phyloP scores from a whole-genome alignment of 2,888 invertebrate genomes.

The Hypercompe scribonia region DNA sequence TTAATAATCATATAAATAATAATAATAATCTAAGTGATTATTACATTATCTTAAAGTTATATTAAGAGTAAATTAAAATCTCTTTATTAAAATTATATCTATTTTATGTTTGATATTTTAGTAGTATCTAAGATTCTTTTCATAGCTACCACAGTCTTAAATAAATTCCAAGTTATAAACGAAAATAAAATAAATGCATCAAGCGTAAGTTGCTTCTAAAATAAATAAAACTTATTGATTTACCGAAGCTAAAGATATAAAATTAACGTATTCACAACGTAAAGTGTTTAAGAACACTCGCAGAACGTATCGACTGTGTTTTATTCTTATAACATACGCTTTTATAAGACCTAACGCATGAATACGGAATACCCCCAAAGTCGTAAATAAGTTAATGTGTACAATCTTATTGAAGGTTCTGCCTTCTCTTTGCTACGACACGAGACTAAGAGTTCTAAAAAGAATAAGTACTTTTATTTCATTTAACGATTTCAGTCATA shows the following conservation, averaged over 20 bases:
- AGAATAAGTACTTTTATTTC: neutral
- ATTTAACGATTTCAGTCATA: neutral
- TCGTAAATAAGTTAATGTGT: slow-evolving; percentile 3
- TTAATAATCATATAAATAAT: too few relatives aligned
- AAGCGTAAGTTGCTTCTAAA: neutral
- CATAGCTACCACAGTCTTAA: neutral
- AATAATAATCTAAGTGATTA: too few relatives aligned
- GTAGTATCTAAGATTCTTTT: too few relatives aligned
- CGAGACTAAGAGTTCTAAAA: neutral
- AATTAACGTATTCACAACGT: neutral
- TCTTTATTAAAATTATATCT: too few relatives aligned
- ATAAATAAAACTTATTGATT: neutral
- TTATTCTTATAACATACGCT: neutral
- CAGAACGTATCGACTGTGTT: neutral
- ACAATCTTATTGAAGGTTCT: slow-evolving; percentile 1
- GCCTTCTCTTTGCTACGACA: neutral
- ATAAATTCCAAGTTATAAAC: neutral
- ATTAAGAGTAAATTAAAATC: too few relatives aligned
- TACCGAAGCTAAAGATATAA: neutral
- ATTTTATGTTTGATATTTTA: neutral
- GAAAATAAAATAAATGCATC: neutral
- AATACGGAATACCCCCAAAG: neutral
- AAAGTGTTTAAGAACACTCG: neutral
- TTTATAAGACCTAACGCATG: neutral
- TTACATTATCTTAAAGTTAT: too few relatives aligned